These are phyloP conservation scores for Monodelphis domestica DNA, from an alignment of 2,797 vertebrate species.

Conservation along the genomic window DNA sequence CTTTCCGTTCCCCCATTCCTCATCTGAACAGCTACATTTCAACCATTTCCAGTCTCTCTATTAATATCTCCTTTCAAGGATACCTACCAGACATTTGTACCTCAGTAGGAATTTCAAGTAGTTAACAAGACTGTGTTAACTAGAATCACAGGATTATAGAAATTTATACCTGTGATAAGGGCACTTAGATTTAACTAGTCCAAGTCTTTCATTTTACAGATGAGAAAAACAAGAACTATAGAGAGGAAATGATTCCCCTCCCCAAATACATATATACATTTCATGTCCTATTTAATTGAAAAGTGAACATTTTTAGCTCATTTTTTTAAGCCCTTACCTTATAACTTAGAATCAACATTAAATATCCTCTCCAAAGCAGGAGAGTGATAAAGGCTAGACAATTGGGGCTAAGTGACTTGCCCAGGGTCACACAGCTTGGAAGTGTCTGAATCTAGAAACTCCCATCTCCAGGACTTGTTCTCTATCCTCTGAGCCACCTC, in stretches of 20 bases:
- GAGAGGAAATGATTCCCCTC: fast-evolving
- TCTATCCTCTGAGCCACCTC: no score
- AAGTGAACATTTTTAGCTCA: neutral
- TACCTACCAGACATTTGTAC: neutral
- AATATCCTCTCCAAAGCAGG: no score
- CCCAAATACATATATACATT: fast-evolving
- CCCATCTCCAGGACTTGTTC: no score
- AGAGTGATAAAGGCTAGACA: no score
- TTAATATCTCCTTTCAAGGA: neutral
- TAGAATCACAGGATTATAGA: neutral
- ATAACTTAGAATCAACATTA: no score
- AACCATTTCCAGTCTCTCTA: neutral
- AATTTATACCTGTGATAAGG: neutral
- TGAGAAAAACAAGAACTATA: neutral
- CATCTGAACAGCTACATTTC: neutral
- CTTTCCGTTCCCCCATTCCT: neutral
- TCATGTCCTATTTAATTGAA: neutral
- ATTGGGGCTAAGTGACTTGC: no score
- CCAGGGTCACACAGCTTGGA: no score
- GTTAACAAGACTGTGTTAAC: no score
- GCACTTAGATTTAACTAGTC: neutral
- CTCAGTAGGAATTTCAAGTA: neutral
- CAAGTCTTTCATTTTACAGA: neutral
- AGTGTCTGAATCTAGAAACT: no score
- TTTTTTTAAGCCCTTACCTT: no score